These are phyloP conservation scores for Dryas iulia DNA, from an alignment of 1,140 invertebrate genomes.

Conservation along the genomic window DNA sequence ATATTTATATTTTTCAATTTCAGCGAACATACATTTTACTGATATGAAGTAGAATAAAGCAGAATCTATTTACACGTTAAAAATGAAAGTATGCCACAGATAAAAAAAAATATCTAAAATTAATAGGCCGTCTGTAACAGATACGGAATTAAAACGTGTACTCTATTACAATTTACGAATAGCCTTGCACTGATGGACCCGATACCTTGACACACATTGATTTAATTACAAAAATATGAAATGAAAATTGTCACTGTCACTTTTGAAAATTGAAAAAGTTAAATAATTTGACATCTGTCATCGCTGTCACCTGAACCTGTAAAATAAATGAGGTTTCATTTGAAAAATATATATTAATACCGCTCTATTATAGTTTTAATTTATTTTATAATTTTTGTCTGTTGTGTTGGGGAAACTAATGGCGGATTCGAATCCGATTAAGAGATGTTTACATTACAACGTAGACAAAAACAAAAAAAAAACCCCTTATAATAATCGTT, in stretches of 20 bases:
- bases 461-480: too few relatives aligned
- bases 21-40: too few relatives aligned
- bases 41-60: too few relatives aligned
- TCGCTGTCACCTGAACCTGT: neutral
- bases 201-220: constrained; percentile 31
- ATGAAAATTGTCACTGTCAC: constrained; percentile 2
- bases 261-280: neutral
- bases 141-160: neutral
- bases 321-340: neutral
- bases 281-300: neutral
- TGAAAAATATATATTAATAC: too few relatives aligned
- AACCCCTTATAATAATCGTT: too few relatives aligned
- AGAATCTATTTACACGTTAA: neutral
- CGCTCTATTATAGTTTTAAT: too few relatives aligned
- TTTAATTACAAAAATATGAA: constrained; percentile 25
- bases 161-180: neutral
- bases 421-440: too few relatives aligned
- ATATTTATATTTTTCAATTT: too few relatives aligned
- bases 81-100: neutral
- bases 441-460: too few relatives aligned
- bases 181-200: neutral
- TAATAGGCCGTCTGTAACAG: neutral
- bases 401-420: too few relatives aligned
- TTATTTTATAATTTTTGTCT: too few relatives aligned
- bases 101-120: neutral